Evolutionary conservation across 2,797 vertebrate genomes (phyloP).

Genomic region (Cuniculus paca): DNA sequence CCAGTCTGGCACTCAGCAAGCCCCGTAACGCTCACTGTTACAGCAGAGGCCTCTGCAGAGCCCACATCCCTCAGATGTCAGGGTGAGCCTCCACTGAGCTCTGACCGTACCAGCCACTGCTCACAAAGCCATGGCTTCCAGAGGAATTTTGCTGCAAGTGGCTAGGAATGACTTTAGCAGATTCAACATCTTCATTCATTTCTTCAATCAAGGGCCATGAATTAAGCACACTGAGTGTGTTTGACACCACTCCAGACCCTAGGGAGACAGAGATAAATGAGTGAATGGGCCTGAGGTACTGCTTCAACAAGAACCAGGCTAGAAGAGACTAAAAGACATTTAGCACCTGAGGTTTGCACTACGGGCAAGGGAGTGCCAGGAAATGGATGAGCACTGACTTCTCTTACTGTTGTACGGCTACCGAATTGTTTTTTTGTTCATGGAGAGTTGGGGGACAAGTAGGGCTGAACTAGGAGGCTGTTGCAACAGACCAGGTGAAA

Average conservation of each 20-base stretch:
- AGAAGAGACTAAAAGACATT: neutral
- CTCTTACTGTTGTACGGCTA: neutral
- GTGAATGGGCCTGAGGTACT: neutral
- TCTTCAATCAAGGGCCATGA: neutral
- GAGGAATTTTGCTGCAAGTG: neutral
- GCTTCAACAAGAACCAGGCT: neutral
- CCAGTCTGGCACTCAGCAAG: neutral
- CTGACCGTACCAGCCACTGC: neutral
- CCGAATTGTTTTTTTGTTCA: no score
- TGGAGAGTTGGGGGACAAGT: no score
- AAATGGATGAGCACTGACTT: neutral
- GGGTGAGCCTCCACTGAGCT: neutral
- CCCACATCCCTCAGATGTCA: neutral
- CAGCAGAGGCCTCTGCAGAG: neutral
- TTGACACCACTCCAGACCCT: neutral
- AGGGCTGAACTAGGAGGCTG: neutral
- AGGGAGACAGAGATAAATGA: conserved; percentile 14
- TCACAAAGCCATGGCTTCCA: neutral
- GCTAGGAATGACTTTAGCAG: neutral
- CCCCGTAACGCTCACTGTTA: neutral
- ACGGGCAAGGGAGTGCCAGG: neutral
- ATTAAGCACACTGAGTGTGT: neutral
- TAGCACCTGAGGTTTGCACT: neutral
- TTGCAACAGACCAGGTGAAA: neutral
- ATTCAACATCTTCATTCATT: neutral